Evolutionary conservation across 2,797 vertebrate species (phyloP).

Genomic region (Paedocypris micromegethes): DNA sequence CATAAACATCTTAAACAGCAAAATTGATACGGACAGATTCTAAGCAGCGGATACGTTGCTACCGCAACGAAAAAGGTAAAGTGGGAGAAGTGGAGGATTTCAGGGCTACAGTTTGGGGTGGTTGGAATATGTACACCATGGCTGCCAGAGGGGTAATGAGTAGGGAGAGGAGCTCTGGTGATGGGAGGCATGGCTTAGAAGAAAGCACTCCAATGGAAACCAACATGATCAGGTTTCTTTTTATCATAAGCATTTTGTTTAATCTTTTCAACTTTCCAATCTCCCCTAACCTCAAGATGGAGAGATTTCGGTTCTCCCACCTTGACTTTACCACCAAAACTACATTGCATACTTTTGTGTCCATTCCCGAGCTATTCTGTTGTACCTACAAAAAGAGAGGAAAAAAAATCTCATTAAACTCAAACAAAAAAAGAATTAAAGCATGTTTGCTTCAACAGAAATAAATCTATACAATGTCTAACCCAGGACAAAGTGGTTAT

Average conservation of each 20-base stretch:
- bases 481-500: too few species aligned
- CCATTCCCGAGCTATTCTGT: constrained; percentile 99
- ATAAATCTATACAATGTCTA: too few species aligned
- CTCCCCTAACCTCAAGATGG: constrained; percentile 89
- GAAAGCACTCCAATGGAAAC: constrained; percentile 99
- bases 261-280: constrained; percentile 86
- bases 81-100: constrained; percentile 57
- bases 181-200: constrained; percentile 94
- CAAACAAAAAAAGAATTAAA: background rate
- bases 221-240: constrained; percentile 78
- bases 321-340: constrained; percentile 82
- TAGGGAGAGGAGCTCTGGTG: constrained; percentile 84
- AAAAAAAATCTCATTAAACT: constrained; percentile 1
- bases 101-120: constrained; percentile 70
- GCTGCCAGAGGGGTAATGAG: constrained; percentile 59
- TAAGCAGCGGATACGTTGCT: constrained; percentile 71
- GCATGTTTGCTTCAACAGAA: too few species aligned
- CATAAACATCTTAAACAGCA: constrained; percentile 70
- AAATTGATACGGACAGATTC: constrained; percentile 73
- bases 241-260: constrained; percentile 65
- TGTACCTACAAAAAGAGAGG: constrained; percentile 81
- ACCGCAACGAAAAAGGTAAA: constrained; percentile 35
- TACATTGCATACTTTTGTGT: constrained; percentile 99
- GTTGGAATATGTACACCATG: constrained; percentile 90
- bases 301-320: constrained; percentile 78